Base-by-base conservation (phyloP, 2,888 invertebrate species). In the Ischnus inquisitorius region DNA sequence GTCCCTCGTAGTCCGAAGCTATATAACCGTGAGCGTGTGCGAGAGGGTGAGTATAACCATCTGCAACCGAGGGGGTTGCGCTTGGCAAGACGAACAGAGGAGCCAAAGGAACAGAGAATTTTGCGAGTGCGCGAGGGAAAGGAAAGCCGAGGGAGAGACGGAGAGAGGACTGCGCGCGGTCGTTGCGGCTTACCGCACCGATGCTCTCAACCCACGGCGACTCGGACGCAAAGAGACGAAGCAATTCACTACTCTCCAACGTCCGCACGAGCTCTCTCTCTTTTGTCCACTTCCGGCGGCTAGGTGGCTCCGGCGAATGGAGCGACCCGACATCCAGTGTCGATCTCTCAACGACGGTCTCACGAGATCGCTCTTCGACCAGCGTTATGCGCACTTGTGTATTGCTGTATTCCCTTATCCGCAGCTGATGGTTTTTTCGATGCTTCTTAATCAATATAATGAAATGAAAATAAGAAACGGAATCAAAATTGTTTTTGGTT, bases 141-240 rank as follows among this genome's bases (percentile, higher is more conserved):
- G 19, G 28, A 75, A 54, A 22, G 25, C 51, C 54, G 71, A 54
- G 25, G 64, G 76, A 51, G 68, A 71, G 67, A 81, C 75, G 46
- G 88, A 89, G 88, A 84, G 90, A 91, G 91, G 89, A 91, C 91
- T 90, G 90, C 16, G 88, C 90, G 93, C 87, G 93, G 93, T 93
- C 88, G 87, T 85, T 89, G 92, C 89, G 93, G 93, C 88, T 91
- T 93, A 92, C 93, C 93, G 88, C 93, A 88, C 91, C 91, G 93
- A 90, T 92, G 92, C 91, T 93, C 92, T 93, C 92, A 92, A 93
- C 92, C 89, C 88, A 88, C 88, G 92, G 91, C 89, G 84, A 88
- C 89, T 87, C 76, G 71, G 71, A 69, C 79, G 64, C 77, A 10
- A 12, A 8, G 54, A 22, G 54, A 77, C 77, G 43, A n/a, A 39